Evolutionary conservation across 2,888 invertebrate species (phyloP).

Genomic region (Embidobia sp.): DNA sequence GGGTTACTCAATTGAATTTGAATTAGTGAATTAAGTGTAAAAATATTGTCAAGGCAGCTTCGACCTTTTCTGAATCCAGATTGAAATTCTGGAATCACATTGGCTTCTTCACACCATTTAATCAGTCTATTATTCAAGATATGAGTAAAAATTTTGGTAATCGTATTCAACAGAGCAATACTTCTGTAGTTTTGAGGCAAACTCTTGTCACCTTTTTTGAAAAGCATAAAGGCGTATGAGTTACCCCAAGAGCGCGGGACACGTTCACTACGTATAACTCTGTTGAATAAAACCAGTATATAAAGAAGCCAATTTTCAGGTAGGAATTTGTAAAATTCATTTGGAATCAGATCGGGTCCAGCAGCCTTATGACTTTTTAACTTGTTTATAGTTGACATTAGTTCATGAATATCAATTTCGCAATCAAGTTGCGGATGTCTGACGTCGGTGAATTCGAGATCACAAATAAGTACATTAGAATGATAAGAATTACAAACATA

Average conservation of each 20-base stretch:
- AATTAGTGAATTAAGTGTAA: slow-evolving; percentile 4
- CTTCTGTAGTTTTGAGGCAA: slow-evolving; percentile 1
- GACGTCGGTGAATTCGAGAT: not conserved
- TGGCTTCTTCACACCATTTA: not conserved
- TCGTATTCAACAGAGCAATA: slow-evolving; percentile 4
- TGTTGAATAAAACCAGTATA: slow-evolving; percentile 12
- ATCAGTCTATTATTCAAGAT: not conserved
- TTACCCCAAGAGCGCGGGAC: slow-evolving; percentile 2
- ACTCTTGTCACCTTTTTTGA: slow-evolving; percentile 8
- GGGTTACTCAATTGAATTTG: slow-evolving; percentile 2
- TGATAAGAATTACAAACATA: not conserved
- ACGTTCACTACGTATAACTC: not conserved
- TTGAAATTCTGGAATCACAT: slow-evolving; percentile 18
- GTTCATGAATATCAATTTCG: not conserved
- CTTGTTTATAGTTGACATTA: not conserved
- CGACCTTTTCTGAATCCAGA: slow-evolving; percentile 10
- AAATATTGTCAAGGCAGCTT: slow-evolving; percentile 8
- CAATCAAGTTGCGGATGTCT: slow-evolving; percentile 7
- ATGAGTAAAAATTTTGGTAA: slow-evolving; percentile 2
- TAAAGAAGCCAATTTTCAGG: slow-evolving; percentile 11
- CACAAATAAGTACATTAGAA: not conserved
- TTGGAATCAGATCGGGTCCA: slow-evolving; percentile 9
- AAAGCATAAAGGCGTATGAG: slow-evolving; percentile 6
- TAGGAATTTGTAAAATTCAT: slow-evolving; percentile 12
- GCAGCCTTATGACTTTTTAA: slow-evolving; percentile 8